Evolutionary conservation across 2,888 invertebrate genomes (phyloP), one percentile per base, ranked within the genome.

Genomic region (Melanophora roralis): DNA sequence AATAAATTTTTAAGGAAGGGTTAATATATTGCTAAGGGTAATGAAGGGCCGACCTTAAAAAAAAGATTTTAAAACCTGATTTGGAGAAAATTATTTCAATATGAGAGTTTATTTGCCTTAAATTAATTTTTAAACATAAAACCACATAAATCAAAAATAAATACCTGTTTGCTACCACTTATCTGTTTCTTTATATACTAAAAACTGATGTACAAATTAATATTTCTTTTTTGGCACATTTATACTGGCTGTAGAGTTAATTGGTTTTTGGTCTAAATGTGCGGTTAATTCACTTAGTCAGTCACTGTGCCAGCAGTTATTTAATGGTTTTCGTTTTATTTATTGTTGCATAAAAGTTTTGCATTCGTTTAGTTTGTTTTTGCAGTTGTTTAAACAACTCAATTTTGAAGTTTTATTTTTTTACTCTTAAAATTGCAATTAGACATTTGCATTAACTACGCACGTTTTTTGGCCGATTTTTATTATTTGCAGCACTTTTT

Each of bases 241-340:
- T 16, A 12, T 23, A 45, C 27, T 53, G 59, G 21, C 43, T 59
- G 23, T 11, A 21, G 53, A 64, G 19, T 38, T n/a, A n/a, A n/a
- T n/a, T 64, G 16, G 21, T 34, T 59, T n/a, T 60, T 65, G 67
- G 43, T 60, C 40, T 51, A n/a, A 43, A 74, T 65, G 8, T 59
- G 73, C n/a, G 59, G 57, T 74, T 74, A 32, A 57, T 59, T 43
- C 73, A 74, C 43, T 75, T 47, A 75, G 43, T 60, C 74, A 75
- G 68, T 55, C 60, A 57, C 47, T 69, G 55, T 62, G 49, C 21
- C 73, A 47, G 23, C 27, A 55, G 34, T 45, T 12, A 55, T 53
- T 1, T 45, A 53, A 55, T 43, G 36, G 11, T 34, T 9, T 21
- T 12, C 23, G 34, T 23, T 38, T 32, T 40, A 14, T 40, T 12